Conservation (phyloP, 2,113 vertebrate species). For the Illadopsis cleaveri region DNA sequence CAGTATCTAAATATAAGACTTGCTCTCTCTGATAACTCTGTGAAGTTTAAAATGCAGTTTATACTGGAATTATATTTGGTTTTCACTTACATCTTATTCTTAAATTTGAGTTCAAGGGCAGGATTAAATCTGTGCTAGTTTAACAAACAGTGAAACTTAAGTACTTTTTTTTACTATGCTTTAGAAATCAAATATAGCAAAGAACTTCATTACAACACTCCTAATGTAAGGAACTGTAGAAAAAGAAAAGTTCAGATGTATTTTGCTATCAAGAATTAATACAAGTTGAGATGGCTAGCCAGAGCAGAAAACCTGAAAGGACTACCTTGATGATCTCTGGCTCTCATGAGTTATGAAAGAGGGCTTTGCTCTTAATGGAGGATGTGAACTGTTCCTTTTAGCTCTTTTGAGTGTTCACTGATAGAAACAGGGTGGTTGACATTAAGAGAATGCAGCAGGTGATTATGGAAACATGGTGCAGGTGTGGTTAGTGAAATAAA, state of each 20-base stretch:
- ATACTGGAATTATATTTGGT: neutral
- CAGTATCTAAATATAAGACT: neutral
- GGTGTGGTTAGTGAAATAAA: neutral
- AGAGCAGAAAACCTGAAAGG: neutral
- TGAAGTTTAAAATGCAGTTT: neutral
- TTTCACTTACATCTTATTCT: neutral
- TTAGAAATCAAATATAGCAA: neutral
- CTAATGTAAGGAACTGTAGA: neutral
- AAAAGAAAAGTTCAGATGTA: neutral
- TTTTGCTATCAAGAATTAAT: neutral
- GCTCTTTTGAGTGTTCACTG: neutral
- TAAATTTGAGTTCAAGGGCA: neutral
- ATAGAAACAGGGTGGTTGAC: neutral
- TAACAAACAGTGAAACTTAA: neutral
- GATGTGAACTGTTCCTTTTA: neutral
- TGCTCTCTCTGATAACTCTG: neutral
- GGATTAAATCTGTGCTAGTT: neutral
- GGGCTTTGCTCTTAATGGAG: neutral
- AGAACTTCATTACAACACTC: neutral
- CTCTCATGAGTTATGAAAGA: neutral
- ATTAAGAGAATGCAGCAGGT: neutral
- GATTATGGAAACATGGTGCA: neutral
- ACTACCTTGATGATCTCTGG: neutral
- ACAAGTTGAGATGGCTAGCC: neutral
- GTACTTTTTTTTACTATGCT: neutral